phyloP scores from a whole-genome alignment of 1,140 invertebrate genomes.

The Euschistus heros region DNA sequence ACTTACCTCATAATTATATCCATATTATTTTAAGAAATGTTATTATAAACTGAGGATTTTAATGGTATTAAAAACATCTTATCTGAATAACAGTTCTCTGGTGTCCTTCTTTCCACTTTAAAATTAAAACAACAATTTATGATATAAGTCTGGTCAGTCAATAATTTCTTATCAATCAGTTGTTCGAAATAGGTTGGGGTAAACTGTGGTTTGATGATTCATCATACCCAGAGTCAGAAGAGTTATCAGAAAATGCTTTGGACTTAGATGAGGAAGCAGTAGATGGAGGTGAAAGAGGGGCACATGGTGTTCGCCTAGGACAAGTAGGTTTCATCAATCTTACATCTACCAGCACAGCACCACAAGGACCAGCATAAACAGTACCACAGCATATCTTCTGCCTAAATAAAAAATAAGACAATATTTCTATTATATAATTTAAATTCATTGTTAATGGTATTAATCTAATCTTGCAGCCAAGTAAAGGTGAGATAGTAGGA shows the following conservation, averaged over 20 bases:
- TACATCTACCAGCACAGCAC: constrained; percentile 53
- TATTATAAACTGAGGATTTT: constrained; percentile 1
- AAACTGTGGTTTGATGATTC: constrained; percentile 44
- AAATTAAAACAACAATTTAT: constrained; percentile 12
- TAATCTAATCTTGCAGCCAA: too few relatives aligned
- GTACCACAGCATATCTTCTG: constrained; percentile 61
- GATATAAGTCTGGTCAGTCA: constrained; percentile 5
- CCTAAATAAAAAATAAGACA: constrained; percentile 41
- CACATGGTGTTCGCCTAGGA: constrained; percentile 31
- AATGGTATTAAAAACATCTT: constrained; percentile 4
- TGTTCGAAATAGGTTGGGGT: constrained; percentile 16
- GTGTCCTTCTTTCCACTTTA: background rate
- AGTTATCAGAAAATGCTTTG: constrained; percentile 46
- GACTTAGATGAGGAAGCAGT: constrained; percentile 22
- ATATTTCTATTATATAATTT: too few relatives aligned
- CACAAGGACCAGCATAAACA: constrained; percentile 54
- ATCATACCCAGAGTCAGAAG: constrained; percentile 52
- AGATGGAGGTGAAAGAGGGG: constrained; percentile 8
- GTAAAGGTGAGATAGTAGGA: too few relatives aligned
- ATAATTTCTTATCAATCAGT: constrained; percentile 14
- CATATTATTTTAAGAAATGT: background rate
- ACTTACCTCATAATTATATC: background rate
- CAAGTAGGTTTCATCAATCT: constrained; percentile 50
- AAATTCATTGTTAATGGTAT: too few relatives aligned
- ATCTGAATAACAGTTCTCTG: constrained; percentile 10